Evolutionary conservation across 64 coral and sea anemone genomes (phyloP), one percentile per base, ranked within the genome.

Genomic region (Pachyseris speciosa): DNA sequence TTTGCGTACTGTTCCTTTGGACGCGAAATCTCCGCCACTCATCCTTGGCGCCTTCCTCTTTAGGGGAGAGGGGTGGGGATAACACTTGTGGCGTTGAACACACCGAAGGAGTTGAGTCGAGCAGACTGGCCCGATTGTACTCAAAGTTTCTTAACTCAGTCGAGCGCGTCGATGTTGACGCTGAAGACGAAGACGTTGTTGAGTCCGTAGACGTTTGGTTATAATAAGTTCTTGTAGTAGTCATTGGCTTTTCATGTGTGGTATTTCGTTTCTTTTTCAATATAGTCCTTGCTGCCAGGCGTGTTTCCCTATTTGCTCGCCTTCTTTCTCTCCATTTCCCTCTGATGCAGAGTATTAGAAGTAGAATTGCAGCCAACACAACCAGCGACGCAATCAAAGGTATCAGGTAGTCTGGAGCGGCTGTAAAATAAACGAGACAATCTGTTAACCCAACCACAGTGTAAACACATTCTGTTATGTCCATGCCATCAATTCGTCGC

Each of bases 21-120:
- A 97, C 95, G 43, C 78, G 85, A 93, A 97, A 97, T 90, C 95
- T 97, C 51, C 95, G 42, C 95, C 95, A 97, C 13, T 97, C 95
- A 44, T 97, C 95, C 38, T 97, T 97, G 4, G 91, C 90, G 9
- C 95, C 95, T 64, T 97, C 91, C 69, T 97, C 95, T 65, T 84
- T 74, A 1, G 95, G 95, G 73, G 95, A 97, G 39, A 97, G 90
- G 28, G 95, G 95, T 60, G 95, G 95, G 28, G 95, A 93, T 6
- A 97, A 17, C 16, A 97, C 83, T 84, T 79, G 95, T 25, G 95
- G 95, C 11, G 86, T 93, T 26, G 91, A 97, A 81, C 95, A 97
- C 26, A 66, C 41, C 2, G 94, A 96, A 4, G 91, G 84, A 10
- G 84, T 72, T 5, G 95, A 89, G 37, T 97, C 95, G 38, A 97